Evolutionary conservation across 2,113 vertebrate species (phyloP).

Genomic region (Amphilophus citrinellus): DNA sequence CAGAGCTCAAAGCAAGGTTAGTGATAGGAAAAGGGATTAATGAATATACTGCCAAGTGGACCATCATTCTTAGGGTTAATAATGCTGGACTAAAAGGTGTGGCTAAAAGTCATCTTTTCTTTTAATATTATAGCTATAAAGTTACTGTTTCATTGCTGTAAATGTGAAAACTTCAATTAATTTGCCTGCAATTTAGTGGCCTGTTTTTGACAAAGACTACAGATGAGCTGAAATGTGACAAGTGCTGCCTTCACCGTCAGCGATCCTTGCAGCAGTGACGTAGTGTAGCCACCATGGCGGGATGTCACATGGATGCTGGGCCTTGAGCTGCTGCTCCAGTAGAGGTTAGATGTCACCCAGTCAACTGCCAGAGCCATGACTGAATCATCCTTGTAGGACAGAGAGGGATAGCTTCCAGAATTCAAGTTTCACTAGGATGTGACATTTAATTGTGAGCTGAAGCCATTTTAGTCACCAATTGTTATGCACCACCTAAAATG

Average conservation of each 20-base stretch:
- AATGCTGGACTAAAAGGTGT: neutral
- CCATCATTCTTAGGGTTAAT: neutral
- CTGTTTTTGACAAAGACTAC: neutral
- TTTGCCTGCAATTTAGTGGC: neutral
- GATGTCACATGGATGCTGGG: slow-evolving; percentile 82
- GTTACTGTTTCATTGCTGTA: neutral
- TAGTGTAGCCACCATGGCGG: slow-evolving; percentile 60
- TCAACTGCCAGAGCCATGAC: slow-evolving; percentile 87
- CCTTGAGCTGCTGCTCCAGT: slow-evolving; percentile 85
- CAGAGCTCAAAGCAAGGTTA: neutral
- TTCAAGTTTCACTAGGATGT: neutral
- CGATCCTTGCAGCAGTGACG: slow-evolving; percentile 73
- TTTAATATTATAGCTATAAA: neutral
- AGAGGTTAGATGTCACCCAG: slow-evolving; percentile 90
- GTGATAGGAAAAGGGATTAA: too few relatives aligned
- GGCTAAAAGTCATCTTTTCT: neutral
- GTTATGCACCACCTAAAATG: too few relatives aligned
- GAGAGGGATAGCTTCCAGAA: neutral
- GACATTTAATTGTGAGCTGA: neutral
- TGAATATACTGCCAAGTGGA: too few relatives aligned
- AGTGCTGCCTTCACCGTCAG: slow-evolving; percentile 50
- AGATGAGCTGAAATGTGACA: neutral
- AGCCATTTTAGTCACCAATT: neutral
- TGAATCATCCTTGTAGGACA: slow-evolving; percentile 55
- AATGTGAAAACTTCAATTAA: neutral